These are phyloP conservation scores for Lithobius niger DNA, from an alignment of 1,140 invertebrate genomes.

Conservation along the genomic window DNA sequence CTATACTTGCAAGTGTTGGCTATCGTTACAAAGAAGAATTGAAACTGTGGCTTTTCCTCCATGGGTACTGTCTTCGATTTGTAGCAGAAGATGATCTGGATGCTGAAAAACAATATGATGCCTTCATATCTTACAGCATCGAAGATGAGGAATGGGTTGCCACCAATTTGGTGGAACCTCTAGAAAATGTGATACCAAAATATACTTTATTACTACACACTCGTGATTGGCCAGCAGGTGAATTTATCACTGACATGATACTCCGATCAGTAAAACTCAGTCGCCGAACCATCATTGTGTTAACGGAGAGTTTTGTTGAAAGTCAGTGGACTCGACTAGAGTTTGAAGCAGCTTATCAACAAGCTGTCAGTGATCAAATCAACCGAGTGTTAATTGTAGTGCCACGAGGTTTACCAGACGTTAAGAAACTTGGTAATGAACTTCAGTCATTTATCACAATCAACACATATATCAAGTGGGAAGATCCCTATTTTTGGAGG, in stretches of 20 bases:
- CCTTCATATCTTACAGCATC: not conserved
- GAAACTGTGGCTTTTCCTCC: not conserved
- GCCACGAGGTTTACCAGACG: not conserved
- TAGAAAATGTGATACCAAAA: not conserved
- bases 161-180: not conserved
- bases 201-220: not conserved
- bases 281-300: not conserved
- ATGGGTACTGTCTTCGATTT: not conserved
- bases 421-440: not conserved
- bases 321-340: not conserved
- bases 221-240: not conserved
- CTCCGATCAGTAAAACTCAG: not conserved
- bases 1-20: not conserved
- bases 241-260: not conserved
- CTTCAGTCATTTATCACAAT: not conserved
- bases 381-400: not conserved
- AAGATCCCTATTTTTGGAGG: not conserved
- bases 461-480: not conserved
- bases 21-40: not conserved
- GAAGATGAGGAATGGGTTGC: conserved; percentile 1
- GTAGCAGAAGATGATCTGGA: not conserved
- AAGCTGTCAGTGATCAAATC: not conserved
- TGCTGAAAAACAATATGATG: conserved; percentile 4
- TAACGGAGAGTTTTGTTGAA: not conserved
- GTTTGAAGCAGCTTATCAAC: not conserved